These are phyloP conservation scores for Lutraria lutraria DNA, from an alignment of 2,888 invertebrate genomes.

Conservation along the genomic window DNA sequence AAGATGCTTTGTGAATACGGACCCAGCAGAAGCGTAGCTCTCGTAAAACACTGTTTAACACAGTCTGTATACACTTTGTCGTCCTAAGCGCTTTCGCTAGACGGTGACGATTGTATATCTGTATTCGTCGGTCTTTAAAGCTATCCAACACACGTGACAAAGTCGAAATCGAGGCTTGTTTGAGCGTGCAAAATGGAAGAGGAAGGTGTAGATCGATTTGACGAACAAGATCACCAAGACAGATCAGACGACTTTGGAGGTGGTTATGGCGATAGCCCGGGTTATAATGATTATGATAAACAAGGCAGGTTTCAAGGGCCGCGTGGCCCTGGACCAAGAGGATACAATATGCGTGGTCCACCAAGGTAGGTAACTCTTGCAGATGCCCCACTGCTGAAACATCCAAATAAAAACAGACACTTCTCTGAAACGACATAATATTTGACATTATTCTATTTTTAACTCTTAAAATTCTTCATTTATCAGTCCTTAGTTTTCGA, in stretches of 20 bases:
- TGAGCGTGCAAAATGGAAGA: conserved; percentile 55
- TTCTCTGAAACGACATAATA: too few relatives aligned
- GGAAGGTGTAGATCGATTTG: conserved; percentile 40
- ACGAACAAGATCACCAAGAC: conserved; percentile 51
- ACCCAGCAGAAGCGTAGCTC: too few relatives aligned
- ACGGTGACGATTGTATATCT: not conserved
- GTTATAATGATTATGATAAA: conserved; percentile 66
- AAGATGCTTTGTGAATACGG: too few relatives aligned
- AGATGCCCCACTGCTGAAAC: not conserved
- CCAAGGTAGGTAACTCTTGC: conserved; percentile 25
- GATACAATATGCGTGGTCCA: conserved; percentile 53
- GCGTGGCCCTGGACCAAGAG: conserved; percentile 63
- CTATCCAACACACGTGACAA: conserved; percentile 37
- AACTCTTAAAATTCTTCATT: too few relatives aligned
- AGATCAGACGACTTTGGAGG: conserved; percentile 54
- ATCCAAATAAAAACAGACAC: too few relatives aligned
- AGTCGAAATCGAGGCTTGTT: conserved; percentile 55
- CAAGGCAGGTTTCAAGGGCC: conserved; percentile 74
- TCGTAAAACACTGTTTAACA: too few relatives aligned
- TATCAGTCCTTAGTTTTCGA: too few relatives aligned
- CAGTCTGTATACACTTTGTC: too few relatives aligned
- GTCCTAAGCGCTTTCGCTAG: not conserved
- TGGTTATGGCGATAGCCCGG: conserved; percentile 57
- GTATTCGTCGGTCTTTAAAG: not conserved
- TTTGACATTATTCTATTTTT: too few relatives aligned